Evolutionary conservation across 2,888 invertebrate genomes (phyloP).

Genomic region (Lagria hirta): DNA sequence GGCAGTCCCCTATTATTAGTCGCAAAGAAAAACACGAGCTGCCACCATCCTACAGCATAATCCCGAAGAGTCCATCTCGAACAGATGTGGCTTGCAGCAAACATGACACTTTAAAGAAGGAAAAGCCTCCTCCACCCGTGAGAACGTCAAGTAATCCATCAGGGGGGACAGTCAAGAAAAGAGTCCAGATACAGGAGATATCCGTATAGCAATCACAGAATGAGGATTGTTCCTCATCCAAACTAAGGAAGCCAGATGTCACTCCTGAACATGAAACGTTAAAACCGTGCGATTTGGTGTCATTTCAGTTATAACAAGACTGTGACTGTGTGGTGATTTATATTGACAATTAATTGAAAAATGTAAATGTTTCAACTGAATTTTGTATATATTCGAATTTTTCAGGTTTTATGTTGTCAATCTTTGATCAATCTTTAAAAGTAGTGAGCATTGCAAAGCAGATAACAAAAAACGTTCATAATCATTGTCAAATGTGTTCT

Average conservation of each 20-base stretch:
- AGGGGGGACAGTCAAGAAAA: conserved; percentile 67
- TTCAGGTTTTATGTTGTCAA: conserved; percentile 9
- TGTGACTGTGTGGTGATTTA: conserved; percentile 41
- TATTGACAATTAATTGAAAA: conserved; percentile 2
- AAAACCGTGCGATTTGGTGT: conserved; percentile 49
- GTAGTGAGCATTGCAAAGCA: conserved; percentile 4
- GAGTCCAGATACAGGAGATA: conserved; percentile 80
- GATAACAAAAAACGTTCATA: conserved; percentile 5
- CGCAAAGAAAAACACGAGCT: conserved; percentile 51
- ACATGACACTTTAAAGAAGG: conserved; percentile 38
- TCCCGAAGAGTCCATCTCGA: conserved; percentile 42
- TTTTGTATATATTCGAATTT: not conserved
- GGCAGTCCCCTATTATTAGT: conserved; percentile 46
- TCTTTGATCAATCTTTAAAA: conserved; percentile 6
- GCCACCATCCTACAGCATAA: conserved; percentile 58
- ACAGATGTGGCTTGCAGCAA: conserved; percentile 41
- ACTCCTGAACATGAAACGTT: conserved; percentile 44
- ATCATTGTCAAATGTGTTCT: conserved; percentile 13
- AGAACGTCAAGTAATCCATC: conserved; percentile 49
- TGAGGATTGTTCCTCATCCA: conserved; percentile 35
- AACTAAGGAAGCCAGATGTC: conserved; percentile 37
- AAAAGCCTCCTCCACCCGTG: conserved; percentile 51
- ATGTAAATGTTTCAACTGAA: not conserved
- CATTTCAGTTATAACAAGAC: conserved; percentile 50
- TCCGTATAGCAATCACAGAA: conserved; percentile 64